A percentile compares a stretch with the other conserved stretches of the same genome.
Conservation (phyloP, 92 coral and sea anemone species). For the Anthopleura xanthogrammica region DNA sequence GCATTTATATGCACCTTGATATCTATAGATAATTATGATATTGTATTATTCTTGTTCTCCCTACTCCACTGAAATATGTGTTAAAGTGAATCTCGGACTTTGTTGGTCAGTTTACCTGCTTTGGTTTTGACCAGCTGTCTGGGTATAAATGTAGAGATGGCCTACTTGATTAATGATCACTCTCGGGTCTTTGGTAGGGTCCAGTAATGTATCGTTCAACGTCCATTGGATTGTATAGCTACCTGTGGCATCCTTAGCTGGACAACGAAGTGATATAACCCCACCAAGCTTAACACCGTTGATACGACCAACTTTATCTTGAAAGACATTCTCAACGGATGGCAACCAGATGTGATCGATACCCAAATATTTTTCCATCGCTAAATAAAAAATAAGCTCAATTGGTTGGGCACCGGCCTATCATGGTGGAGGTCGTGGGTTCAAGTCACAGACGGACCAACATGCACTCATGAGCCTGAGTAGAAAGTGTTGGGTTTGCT, state of each 20-base stretch:
- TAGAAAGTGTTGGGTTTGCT: too few species aligned
- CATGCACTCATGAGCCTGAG: too few species aligned
- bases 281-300: background rate
- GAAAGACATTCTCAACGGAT: background rate
- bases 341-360: background rate
- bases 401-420: background rate
- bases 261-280: background rate
- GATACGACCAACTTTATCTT: background rate
- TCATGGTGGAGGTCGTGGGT: too few species aligned
- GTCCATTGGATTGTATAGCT: slow-evolving; percentile 30
- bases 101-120: background rate
- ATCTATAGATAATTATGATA: background rate
- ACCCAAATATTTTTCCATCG: background rate
- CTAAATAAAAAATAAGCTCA: background rate
- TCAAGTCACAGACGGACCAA: too few species aligned
- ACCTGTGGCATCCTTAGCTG: background rate
- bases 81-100: too few species aligned
- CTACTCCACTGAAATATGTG: too few species aligned
- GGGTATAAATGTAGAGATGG: background rate
- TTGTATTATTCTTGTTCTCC: too few species aligned
- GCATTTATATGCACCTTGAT: slow-evolving; percentile 57
- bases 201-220: slow-evolving; percentile 24
- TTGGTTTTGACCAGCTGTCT: background rate
- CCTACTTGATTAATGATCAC: background rate
- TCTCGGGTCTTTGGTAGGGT: background rate